Evolutionary conservation across 2,888 invertebrate genomes (phyloP).

Genomic region (Thereva nobilitata): DNA sequence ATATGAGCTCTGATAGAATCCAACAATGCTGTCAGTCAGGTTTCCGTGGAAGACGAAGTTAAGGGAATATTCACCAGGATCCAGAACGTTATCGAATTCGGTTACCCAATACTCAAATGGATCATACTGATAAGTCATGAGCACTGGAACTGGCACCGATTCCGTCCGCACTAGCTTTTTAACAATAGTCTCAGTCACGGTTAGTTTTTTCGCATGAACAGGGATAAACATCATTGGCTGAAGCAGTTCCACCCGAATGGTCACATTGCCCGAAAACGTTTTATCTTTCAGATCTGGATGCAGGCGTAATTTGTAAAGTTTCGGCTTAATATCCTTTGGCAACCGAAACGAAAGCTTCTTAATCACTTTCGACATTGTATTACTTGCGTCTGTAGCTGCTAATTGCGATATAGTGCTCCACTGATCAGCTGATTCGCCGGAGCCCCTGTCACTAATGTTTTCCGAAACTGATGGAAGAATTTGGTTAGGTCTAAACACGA

Average conservation of each 20-base stretch:
- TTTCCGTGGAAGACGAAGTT: slow-evolving; percentile 69
- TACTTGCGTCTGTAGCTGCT: slow-evolving; percentile 46
- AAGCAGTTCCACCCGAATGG: slow-evolving; percentile 60
- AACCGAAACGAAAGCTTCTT: slow-evolving; percentile 61
- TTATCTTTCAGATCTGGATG: slow-evolving; percentile 67
- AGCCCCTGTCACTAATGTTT: not conserved
- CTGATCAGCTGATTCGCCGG: slow-evolving; percentile 11
- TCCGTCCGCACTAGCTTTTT: slow-evolving; percentile 47
- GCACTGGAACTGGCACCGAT: slow-evolving; percentile 46
- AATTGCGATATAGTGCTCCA: slow-evolving; percentile 13
- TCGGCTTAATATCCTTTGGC: slow-evolving; percentile 64
- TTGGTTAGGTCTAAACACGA: slow-evolving; percentile 44
- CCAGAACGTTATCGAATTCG: slow-evolving; percentile 53
- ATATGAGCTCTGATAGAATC: slow-evolving; percentile 75
- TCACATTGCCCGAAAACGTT: slow-evolving; percentile 64
- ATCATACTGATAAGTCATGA: slow-evolving; percentile 51
- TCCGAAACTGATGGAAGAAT: not conserved
- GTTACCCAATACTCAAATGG: slow-evolving; percentile 56
- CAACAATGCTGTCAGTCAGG: slow-evolving; percentile 71
- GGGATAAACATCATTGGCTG: slow-evolving; percentile 58
- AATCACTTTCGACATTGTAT: slow-evolving; percentile 52
- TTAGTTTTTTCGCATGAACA: slow-evolving; percentile 60
- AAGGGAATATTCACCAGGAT: slow-evolving; percentile 60
- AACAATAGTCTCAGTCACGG: slow-evolving; percentile 59
- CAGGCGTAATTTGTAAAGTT: slow-evolving; percentile 67